Percentiles rank a stretch among this genome's conserved stretches.
Evolutionary conservation across 1,140 invertebrate genomes (phyloP).

Genomic region (Cydia pomonella): DNA sequence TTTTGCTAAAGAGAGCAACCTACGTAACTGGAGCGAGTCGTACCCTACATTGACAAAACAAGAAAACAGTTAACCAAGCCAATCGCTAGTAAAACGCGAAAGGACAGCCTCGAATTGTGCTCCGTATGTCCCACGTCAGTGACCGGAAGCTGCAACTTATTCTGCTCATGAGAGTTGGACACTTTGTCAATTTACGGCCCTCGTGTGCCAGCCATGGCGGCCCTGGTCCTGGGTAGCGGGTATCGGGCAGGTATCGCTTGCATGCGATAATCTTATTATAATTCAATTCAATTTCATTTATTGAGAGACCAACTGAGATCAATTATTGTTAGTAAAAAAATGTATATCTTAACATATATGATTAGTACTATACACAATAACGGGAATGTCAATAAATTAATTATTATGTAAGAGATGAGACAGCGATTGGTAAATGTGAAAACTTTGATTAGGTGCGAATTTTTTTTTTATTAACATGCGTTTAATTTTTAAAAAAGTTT

Average conservation of each 20-base stretch:
- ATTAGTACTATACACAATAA: no score
- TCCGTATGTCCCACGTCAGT: conserved; percentile 61
- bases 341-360: no score
- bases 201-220: background rate
- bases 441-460: background rate
- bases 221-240: background rate
- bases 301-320: no score
- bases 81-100: background rate
- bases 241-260: conserved; percentile 6
- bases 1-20: no score
- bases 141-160: conserved; percentile 78
- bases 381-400: no score
- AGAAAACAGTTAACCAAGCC: no score
- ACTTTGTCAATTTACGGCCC: conserved; percentile 78
- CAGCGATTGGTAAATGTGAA: background rate
- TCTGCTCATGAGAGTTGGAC: conserved; percentile 75
- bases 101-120: conserved; percentile 28
- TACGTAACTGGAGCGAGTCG: no score
- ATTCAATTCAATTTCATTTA: no score
- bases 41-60: no score
- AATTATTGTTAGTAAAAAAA: no score
- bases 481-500: no score
- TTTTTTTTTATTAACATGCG: no score
- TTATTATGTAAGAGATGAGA: background rate
- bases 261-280: background rate